phyloP scores from a whole-genome alignment of 2,113 vertebrate species.

The Notothenia rossii region DNA sequence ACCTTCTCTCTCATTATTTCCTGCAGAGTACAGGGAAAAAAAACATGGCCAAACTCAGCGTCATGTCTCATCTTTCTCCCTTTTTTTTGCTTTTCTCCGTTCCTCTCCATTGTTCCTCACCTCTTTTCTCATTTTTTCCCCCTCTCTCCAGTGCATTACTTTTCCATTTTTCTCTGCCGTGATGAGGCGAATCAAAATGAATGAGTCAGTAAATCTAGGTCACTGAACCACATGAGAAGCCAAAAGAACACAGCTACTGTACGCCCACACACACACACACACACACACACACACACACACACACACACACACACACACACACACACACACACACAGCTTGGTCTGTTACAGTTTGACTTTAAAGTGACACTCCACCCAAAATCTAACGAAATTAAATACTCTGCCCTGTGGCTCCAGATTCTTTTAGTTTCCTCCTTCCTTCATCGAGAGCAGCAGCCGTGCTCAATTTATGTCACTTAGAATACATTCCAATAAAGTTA shows the following conservation, averaged over 20 bases:
- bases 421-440: background rate
- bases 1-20: constrained; percentile 48
- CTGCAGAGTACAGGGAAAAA: constrained; percentile 19
- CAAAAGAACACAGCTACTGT: constrained; percentile 57
- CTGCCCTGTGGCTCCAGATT: background rate
- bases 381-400: constrained; percentile 8
- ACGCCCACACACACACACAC: constrained; percentile 7
- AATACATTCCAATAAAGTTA: background rate
- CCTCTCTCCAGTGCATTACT: background rate
- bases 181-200: constrained; percentile 51
- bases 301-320: constrained; percentile 6
- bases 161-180: constrained; percentile 15
- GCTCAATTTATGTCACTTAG: background rate
- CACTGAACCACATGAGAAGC: constrained; percentile 49
- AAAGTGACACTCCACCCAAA: constrained; percentile 32
- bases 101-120: background rate
- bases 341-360: constrained; percentile 15
- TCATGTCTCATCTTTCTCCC: background rate
- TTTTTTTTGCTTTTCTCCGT: background rate
- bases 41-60: background rate
- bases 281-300: constrained; percentile 12
- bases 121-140: background rate
- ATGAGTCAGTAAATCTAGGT: constrained; percentile 57
- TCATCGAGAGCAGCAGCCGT: background rate
- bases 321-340: constrained; percentile 10